Evolutionary conservation across 2,888 invertebrate species (phyloP).

Genomic region (Oscheius onirici): DNA sequence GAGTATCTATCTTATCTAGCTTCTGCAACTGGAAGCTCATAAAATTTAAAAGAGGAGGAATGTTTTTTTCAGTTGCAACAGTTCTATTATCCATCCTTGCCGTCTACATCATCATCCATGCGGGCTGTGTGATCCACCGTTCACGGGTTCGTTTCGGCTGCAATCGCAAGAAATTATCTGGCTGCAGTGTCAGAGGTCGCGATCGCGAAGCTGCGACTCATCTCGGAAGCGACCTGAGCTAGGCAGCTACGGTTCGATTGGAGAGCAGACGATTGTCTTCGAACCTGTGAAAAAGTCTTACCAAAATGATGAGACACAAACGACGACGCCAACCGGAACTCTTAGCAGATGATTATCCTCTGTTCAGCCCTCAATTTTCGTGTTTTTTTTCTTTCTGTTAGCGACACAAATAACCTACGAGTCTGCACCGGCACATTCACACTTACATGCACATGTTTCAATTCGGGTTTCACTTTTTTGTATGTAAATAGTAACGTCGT

Average conservation of each 20-base stretch:
- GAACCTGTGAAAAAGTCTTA: background rate
- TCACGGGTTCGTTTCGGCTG: slow-evolving; percentile 21
- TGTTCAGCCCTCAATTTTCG: background rate
- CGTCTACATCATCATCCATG: slow-evolving; percentile 27
- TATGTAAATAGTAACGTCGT: background rate
- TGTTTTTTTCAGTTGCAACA: slow-evolving; percentile 15
- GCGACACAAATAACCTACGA: background rate
- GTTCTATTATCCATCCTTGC: background rate
- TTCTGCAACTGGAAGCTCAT: too few species aligned
- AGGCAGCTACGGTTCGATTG: slow-evolving; percentile 22
- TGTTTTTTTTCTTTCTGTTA: background rate
- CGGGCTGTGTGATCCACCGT: slow-evolving; percentile 23
- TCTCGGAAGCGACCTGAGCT: slow-evolving; percentile 9
- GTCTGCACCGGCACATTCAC: background rate
- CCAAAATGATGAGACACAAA: slow-evolving; percentile 16
- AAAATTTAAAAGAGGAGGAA: too few species aligned
- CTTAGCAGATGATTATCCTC: slow-evolving; percentile 22
- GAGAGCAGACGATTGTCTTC: slow-evolving; percentile 1
- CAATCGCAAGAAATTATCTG: background rate
- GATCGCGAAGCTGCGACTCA: slow-evolving; percentile 18
- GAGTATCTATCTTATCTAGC: too few species aligned
- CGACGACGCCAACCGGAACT: slow-evolving; percentile 23
- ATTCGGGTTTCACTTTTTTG: background rate
- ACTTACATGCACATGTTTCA: background rate
- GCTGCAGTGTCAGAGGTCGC: slow-evolving; percentile 17